These are phyloP conservation scores for Eupristina koningsbergeri DNA, from an alignment of 1,140 invertebrate genomes.

Conservation along the genomic window DNA sequence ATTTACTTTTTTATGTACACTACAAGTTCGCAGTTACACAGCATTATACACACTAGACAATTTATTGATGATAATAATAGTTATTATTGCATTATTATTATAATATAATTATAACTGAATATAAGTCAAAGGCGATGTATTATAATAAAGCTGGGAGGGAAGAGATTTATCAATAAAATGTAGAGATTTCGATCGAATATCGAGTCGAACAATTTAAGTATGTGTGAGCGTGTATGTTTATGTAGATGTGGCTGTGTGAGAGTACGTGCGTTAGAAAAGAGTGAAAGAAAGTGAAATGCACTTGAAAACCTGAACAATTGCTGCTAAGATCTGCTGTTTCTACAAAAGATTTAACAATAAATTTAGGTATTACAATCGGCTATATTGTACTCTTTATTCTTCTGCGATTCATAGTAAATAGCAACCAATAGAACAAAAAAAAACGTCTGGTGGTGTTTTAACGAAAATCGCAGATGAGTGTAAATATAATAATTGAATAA, in stretches of 20 bases:
- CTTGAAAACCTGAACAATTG: slow-evolving; percentile 48
- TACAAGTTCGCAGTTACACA: slow-evolving; percentile 59
- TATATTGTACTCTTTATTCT: slow-evolving; percentile 60
- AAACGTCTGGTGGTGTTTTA: slow-evolving; percentile 42
- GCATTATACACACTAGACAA: slow-evolving; percentile 60
- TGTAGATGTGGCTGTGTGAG: slow-evolving; percentile 34
- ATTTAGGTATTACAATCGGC: slow-evolving; percentile 66
- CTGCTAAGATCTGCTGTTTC: slow-evolving; percentile 65
- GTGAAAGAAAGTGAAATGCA: slow-evolving; percentile 32
- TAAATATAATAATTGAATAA: slow-evolving; percentile 67
- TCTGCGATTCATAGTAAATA: slow-evolving; percentile 49
- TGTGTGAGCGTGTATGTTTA: slow-evolving; percentile 39
- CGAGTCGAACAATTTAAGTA: slow-evolving; percentile 51
- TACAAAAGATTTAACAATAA: slow-evolving; percentile 63
- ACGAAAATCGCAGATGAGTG: slow-evolving; percentile 56
- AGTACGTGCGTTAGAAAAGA: slow-evolving; percentile 11
- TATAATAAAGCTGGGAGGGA: slow-evolving; percentile 53
- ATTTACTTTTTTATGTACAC: slow-evolving; percentile 61
- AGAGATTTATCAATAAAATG: slow-evolving; percentile 51
- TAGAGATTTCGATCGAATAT: slow-evolving; percentile 55
- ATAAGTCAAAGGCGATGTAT: slow-evolving; percentile 56
- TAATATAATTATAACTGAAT: slow-evolving; percentile 53
- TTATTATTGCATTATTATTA: slow-evolving; percentile 56
- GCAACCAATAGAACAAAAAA: slow-evolving; percentile 49
- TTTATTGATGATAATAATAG: slow-evolving; percentile 59